Percentiles rank a stretch among this genome's conserved stretches.
Conservation (phyloP, 2,888 invertebrate genomes). For the Eumacrocentrus americanus region DNA sequence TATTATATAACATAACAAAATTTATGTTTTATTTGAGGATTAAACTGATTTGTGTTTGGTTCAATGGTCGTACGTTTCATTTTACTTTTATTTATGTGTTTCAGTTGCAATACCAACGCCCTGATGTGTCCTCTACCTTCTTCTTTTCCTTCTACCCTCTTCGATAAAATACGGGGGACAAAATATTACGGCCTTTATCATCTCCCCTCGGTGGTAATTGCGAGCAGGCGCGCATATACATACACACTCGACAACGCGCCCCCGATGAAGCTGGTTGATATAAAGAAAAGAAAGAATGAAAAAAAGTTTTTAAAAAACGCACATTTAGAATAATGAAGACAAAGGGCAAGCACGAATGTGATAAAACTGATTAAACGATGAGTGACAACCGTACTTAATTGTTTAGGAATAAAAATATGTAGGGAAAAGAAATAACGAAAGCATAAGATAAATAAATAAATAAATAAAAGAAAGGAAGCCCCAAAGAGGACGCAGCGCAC, state of each 20-base stretch:
- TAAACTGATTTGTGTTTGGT: constrained; percentile 63
- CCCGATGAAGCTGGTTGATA: constrained; percentile 19
- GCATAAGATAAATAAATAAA: background rate
- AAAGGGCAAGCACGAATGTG: constrained; percentile 33
- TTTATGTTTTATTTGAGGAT: constrained; percentile 62
- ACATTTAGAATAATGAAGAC: constrained; percentile 20
- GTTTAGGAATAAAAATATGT: constrained; percentile 2
- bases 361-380: constrained; percentile 28
- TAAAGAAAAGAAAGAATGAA: constrained; percentile 10
- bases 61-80: constrained; percentile 56
- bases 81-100: constrained; percentile 52
- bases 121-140: background rate
- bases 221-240: background rate
- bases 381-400: constrained; percentile 22
- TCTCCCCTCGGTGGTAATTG: too few species aligned
- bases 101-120: constrained; percentile 43
- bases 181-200: too few species aligned
- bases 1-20: constrained; percentile 56
- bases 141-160: background rate
- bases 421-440: background rate
- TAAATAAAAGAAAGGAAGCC: background rate
- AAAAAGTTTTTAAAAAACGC: constrained; percentile 12
- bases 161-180: too few species aligned
- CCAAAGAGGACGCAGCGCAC: background rate
- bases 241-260: constrained; percentile 7